Evolutionary conservation across 2,888 invertebrate species (phyloP), one percentile per base, ranked within the genome.

Genomic region (Netelia virgata): DNA sequence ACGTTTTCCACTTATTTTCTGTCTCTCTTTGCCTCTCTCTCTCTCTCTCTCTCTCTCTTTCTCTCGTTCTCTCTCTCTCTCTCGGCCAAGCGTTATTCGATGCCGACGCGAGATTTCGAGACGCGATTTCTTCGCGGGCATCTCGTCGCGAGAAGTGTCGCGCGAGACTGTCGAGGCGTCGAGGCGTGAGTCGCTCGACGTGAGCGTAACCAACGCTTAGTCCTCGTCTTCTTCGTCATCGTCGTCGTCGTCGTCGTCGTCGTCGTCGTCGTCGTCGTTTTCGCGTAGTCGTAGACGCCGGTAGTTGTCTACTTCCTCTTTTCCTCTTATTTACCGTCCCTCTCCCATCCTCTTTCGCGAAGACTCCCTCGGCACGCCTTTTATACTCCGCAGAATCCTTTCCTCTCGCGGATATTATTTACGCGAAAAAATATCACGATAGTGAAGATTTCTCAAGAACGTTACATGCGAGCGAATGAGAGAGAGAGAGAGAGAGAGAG

Each of bases 131-230:
- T 63, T 53, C 68, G 64, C 70, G 83, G 84, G 86, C 85, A 86
- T 88, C 86, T 87, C 85, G 86, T 88, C 87, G 88, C 86, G 85
- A 87, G 61, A 86, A 86, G 81, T 86, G 88, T 88, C 87, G 86
- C 73, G 70, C 63, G 75, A 69, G 72, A 73, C 75, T 66, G 87
- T 68, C 63, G 81, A 87, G 86, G 88, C 89, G 89, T 87, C 88
- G 88, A 89, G 88, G 89, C 89, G 88, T 90, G 89, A 90, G 70
- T 70, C 87, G 79, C 36, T 36, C 88, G 87, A 88, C 86, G 88
- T 81, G 86, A 83, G 87, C 88, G 87, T 90, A 89, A 90, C 89
- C 88, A 90, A 90, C 88, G 87, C 84, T 84, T 88, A 87, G 84
- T 84, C 77, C 55, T 36, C 64, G 23, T 72, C 61, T 36, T 36